A percentile compares a stretch with the other conserved stretches of the same genome.
These are phyloP conservation scores for Benthochromis sp. DNA, from an alignment of 2,113 vertebrate species.

Conservation along the genomic window DNA sequence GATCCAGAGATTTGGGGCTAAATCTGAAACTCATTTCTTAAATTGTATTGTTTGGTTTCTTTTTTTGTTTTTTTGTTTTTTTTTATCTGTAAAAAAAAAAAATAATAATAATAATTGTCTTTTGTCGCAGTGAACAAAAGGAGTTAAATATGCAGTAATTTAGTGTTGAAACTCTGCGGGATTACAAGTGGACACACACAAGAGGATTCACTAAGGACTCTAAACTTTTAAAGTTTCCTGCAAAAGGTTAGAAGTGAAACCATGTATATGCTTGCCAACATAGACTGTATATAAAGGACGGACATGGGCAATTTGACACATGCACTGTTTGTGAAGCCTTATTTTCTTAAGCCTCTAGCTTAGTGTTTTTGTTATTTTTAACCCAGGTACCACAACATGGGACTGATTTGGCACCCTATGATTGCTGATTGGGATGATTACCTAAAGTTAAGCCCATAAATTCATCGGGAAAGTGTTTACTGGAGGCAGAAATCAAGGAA, in stretches of 20 bases:
- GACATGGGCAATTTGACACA: neutral
- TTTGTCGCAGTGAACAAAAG: conserved; percentile 41
- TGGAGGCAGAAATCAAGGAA: neutral
- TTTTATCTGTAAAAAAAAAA: neutral
- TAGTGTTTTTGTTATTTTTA: neutral
- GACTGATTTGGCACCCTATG: neutral
- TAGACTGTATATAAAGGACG: neutral
- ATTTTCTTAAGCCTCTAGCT: neutral
- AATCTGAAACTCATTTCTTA: conserved; percentile 20
- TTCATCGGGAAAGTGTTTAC: neutral
- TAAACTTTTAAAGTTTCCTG: neutral
- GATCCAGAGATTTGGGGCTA: neutral
- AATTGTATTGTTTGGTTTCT: neutral
- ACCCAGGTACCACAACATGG: neutral
- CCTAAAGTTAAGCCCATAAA: neutral
- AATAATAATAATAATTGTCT: neutral
- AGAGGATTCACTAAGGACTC: neutral
- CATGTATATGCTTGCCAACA: neutral
- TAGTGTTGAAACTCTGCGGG: conserved; percentile 28
- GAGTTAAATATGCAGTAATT: conserved; percentile 64
- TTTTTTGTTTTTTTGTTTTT: fast-evolving
- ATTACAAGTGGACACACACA: conserved; percentile 3
- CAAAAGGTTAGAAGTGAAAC: neutral
- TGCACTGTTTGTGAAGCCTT: neutral
- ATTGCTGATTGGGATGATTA: neutral